Conservation (phyloP, 2,888 invertebrate genomes). For the Meiosimyza platycephala region DNA sequence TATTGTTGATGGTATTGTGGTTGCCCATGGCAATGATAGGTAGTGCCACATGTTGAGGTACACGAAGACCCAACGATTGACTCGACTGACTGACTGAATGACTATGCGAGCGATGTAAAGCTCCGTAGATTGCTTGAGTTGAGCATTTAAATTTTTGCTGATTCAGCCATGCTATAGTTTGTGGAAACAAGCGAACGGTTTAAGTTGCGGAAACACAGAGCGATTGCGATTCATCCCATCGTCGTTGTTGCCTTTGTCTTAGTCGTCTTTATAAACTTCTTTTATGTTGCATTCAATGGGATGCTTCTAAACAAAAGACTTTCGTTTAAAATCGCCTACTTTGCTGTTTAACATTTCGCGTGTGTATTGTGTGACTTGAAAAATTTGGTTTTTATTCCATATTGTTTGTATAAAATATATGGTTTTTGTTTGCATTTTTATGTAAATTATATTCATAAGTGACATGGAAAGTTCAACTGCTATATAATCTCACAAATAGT, state of each 20-base stretch:
- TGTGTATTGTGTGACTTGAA: conserved; percentile 2
- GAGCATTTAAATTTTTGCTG: conserved; percentile 26
- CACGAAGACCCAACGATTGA: conserved; percentile 22
- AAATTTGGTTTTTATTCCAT: background rate
- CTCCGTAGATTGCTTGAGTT: conserved; percentile 4
- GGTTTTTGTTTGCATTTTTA: too few relatives aligned
- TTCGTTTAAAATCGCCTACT: conserved; percentile 10
- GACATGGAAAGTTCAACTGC: background rate
- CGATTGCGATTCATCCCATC: conserved; percentile 26
- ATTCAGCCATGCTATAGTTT: conserved; percentile 26
- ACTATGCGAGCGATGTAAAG: conserved; percentile 29
- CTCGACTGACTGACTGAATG: conserved; percentile 33
- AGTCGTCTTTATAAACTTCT: background rate
- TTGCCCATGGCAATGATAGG: conserved; percentile 33
- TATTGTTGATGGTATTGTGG: conserved; percentile 20
- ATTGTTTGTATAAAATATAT: too few relatives aligned
- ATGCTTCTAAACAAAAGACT: conserved; percentile 15
- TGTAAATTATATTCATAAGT: background rate
- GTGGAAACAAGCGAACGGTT: conserved; percentile 39
- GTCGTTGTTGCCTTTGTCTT: background rate
- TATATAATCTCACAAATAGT: background rate
- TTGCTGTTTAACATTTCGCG: background rate
- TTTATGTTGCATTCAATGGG: background rate
- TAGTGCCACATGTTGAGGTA: conserved; percentile 29
- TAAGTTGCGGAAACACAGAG: conserved; percentile 46